These are phyloP conservation scores for Nesospiza acunhae DNA, from an alignment of 2,113 vertebrate species.

Conservation along the genomic window DNA sequence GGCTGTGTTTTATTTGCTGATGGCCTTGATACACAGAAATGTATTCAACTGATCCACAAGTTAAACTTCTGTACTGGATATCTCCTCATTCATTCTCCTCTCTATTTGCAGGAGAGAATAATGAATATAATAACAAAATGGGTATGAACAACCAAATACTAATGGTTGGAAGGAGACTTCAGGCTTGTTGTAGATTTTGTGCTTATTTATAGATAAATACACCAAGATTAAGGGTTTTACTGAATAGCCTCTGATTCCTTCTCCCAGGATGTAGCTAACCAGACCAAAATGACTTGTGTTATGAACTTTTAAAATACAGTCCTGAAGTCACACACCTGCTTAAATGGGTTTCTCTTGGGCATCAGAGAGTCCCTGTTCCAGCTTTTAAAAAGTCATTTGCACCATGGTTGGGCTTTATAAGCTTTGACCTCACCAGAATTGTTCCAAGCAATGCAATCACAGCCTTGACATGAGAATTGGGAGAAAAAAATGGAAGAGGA, in stretches of 20 bases:
- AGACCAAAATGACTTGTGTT: background rate
- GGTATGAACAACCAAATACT: background rate
- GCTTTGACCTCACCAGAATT: background rate
- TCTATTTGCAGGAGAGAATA: background rate
- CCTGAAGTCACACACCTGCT: background rate
- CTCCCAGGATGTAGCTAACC: background rate
- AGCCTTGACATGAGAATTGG: background rate
- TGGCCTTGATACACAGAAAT: background rate
- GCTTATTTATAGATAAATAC: background rate
- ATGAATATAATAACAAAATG: background rate
- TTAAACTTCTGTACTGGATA: background rate
- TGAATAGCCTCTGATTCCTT: background rate
- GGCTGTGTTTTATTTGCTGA: slow-evolving; percentile 3
- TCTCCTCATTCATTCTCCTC: background rate
- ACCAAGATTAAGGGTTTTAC: background rate
- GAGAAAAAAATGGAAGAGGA: background rate
- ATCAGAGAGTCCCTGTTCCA: background rate
- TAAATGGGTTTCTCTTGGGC: background rate
- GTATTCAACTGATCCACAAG: background rate
- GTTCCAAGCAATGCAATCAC: background rate
- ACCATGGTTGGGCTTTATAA: accelerated
- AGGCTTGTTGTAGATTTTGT: background rate
- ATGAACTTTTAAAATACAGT: background rate
- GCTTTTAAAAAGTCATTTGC: background rate
- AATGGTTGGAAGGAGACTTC: background rate